phyloP scores from a whole-genome alignment of 2,888 invertebrate genomes.

The Glaucopsyche alexis region DNA sequence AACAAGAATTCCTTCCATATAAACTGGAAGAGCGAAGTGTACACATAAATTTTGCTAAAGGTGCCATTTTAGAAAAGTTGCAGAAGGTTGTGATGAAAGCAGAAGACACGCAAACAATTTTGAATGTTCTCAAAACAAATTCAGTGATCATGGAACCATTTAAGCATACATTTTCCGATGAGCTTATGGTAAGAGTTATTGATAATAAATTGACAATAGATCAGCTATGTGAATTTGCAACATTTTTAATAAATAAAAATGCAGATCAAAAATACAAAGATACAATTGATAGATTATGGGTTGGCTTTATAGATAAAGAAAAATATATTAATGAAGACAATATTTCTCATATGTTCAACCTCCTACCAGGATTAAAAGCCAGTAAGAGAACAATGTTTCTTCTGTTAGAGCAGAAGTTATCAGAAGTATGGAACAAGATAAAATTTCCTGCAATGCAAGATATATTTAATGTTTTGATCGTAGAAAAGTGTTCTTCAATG shows the following conservation, averaged over 20 bases:
- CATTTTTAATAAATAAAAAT: slow-evolving; percentile 73
- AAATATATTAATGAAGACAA: slow-evolving; percentile 79
- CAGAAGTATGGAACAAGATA: slow-evolving; percentile 79
- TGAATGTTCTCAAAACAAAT: slow-evolving; percentile 64
- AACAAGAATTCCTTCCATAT: slow-evolving; percentile 54
- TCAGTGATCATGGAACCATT: slow-evolving; percentile 65
- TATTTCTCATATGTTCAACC: slow-evolving; percentile 77
- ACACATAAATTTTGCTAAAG: slow-evolving; percentile 63
- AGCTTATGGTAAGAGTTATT: slow-evolving; percentile 80
- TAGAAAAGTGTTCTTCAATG: slow-evolving; percentile 63
- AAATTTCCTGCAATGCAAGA: slow-evolving; percentile 67
- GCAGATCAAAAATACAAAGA: slow-evolving; percentile 68
- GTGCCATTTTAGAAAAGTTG: slow-evolving; percentile 70
- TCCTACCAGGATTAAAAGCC: slow-evolving; percentile 78
- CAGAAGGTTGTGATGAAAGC: slow-evolving; percentile 67
- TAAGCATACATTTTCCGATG: slow-evolving; percentile 80
- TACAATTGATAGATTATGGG: slow-evolving; percentile 83
- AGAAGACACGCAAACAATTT: slow-evolving; percentile 70
- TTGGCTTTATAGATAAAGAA: slow-evolving; percentile 80
- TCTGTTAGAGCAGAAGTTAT: slow-evolving; percentile 80
- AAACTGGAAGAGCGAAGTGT: slow-evolving; percentile 49
- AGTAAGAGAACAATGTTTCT: slow-evolving; percentile 80
- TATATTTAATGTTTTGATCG: slow-evolving; percentile 65
- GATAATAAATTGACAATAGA: slow-evolving; percentile 79
- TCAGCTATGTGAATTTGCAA: slow-evolving; percentile 81